Evolutionary conservation across 2,888 invertebrate genomes (phyloP).

Genomic region (Erebia aethiops): DNA sequence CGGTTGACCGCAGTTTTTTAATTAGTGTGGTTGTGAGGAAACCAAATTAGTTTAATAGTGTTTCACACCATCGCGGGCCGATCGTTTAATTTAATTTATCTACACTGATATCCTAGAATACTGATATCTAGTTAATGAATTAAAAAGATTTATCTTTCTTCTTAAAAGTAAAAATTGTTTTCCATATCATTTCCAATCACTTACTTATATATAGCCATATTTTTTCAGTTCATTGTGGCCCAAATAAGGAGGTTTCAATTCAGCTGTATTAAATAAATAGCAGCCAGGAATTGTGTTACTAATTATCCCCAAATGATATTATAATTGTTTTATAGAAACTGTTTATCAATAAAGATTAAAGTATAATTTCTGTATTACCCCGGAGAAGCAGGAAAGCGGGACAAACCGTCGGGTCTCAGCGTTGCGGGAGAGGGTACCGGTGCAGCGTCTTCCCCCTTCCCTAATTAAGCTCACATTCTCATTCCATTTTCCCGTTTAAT

Average conservation of each 20-base stretch:
- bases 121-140: too few species aligned
- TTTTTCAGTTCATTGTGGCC: too few species aligned
- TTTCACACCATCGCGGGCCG: slow-evolving; percentile 6
- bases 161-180: too few species aligned
- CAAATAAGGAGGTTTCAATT: too few species aligned
- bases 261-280: too few species aligned
- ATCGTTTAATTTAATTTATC: slow-evolving; percentile 9
- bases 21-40: slow-evolving; percentile 77
- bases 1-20: slow-evolving; percentile 81
- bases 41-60: slow-evolving; percentile 49
- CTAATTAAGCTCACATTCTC: slow-evolving; percentile 85
- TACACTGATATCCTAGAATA: too few species aligned
- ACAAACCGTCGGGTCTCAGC: slow-evolving; percentile 28
- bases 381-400: slow-evolving; percentile 22
- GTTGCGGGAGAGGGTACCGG: slow-evolving; percentile 40
- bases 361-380: not conserved
- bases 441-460: slow-evolving; percentile 63
- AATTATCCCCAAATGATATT: too few species aligned
- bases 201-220: too few species aligned
- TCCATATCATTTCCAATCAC: too few species aligned
- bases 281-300: too few species aligned
- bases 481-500: slow-evolving; percentile 84
- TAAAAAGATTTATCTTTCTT: too few species aligned
- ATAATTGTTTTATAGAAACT: not conserved
- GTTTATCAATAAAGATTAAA: slow-evolving; percentile 1